Conservation (phyloP, 2,888 invertebrate genomes). For the Listrodromus nycthemerus region DNA sequence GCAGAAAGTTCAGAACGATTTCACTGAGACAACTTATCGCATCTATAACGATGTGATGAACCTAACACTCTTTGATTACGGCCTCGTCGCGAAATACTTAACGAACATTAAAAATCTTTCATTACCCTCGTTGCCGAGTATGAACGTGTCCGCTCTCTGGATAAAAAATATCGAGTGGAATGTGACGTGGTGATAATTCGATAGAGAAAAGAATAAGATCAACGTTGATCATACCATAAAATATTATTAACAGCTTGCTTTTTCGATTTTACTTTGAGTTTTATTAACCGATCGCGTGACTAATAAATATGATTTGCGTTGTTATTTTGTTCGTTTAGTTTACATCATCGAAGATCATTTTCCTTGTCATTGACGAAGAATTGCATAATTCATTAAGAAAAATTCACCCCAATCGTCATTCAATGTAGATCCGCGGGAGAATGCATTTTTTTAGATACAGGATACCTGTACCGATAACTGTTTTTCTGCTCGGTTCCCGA, state of each 20-base stretch:
- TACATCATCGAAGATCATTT: conserved; percentile 12
- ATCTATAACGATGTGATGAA: conserved; percentile 77
- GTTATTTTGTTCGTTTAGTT: conserved; percentile 35
- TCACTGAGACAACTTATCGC: conserved; percentile 79
- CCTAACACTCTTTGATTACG: conserved; percentile 75
- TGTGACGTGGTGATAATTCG: conserved; percentile 72
- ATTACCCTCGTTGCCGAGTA: conserved; percentile 73
- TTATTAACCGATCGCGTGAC: conserved; percentile 56
- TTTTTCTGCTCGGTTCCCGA: neutral
- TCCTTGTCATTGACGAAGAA: conserved; percentile 18
- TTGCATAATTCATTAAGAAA: neutral
- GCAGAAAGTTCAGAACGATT: conserved; percentile 78
- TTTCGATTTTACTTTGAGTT: conserved; percentile 53
- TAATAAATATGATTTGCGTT: conserved; percentile 54
- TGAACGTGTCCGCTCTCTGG: conserved; percentile 79
- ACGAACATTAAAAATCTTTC: conserved; percentile 76
- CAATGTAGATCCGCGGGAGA: neutral
- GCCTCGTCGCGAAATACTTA: conserved; percentile 78
- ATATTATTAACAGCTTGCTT: conserved; percentile 60
- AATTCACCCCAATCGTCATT: neutral
- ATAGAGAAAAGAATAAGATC: conserved; percentile 12
- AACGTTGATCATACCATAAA: conserved; percentile 21
- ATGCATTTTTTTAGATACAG: conserved; percentile 38
- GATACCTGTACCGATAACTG: neutral
- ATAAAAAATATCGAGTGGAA: conserved; percentile 78